Evolutionary conservation across 23 tunicate species (phyloP).

Genomic region (Trididemnum miniatum): DNA sequence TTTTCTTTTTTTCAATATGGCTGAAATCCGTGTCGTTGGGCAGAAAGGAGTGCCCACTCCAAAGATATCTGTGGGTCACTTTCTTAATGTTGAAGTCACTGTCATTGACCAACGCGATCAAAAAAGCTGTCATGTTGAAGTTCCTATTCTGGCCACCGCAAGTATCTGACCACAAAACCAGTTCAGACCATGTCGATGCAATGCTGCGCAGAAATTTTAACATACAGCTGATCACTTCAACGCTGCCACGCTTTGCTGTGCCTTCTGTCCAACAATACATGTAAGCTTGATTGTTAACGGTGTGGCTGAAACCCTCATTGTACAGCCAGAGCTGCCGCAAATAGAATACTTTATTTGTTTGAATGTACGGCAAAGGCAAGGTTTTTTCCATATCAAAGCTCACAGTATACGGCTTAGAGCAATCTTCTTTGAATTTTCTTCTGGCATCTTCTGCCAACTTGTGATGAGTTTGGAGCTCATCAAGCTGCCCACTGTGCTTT

Average conservation of each 20-base stretch:
- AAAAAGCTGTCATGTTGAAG: slow-evolving; percentile 3
- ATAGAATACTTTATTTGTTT: slow-evolving; percentile 16
- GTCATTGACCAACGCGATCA: slow-evolving; percentile 4
- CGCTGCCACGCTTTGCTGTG: slow-evolving; percentile 1
- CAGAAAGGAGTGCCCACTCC: slow-evolving; percentile 22
- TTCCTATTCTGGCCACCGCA: slow-evolving; percentile 13
- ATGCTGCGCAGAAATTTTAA: neutral
- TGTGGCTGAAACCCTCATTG: neutral
- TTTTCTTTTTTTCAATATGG: slow-evolving; percentile 18
- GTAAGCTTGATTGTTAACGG: neutral
- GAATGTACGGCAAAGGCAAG: slow-evolving; percentile 8
- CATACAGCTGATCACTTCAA: neutral
- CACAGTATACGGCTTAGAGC: slow-evolving; percentile 2
- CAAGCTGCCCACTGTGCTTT: neutral
- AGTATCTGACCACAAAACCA: slow-evolving; percentile 6
- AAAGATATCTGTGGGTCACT: slow-evolving; percentile 6
- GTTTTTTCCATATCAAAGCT: slow-evolving; percentile 14
- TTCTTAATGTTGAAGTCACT: neutral
- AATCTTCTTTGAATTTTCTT: neutral
- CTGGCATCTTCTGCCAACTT: neutral
- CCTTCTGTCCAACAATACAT: slow-evolving; percentile 19
- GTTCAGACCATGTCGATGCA: neutral
- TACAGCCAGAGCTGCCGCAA: slow-evolving; percentile 20
- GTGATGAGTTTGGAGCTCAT: slow-evolving; percentile 18
- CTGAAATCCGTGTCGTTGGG: slow-evolving; percentile 14